Conservation (phyloP, 2,888 invertebrate genomes). For the Eutolmus rufibarbis region DNA sequence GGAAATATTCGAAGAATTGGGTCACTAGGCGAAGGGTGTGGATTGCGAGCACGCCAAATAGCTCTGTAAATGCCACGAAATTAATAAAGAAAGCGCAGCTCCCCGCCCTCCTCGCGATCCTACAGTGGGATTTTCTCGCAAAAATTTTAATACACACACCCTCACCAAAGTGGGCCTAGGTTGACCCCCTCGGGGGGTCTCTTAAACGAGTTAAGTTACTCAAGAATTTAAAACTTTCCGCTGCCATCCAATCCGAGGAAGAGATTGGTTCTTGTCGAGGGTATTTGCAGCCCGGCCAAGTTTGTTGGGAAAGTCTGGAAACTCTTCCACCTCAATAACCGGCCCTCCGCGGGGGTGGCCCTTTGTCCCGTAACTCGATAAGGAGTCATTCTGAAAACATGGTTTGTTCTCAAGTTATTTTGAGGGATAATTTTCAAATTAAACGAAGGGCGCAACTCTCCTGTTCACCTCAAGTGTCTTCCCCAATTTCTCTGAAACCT, state of each 20-base stretch:
- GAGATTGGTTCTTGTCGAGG: background rate
- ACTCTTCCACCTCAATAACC: background rate
- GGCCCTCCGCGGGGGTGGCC: background rate
- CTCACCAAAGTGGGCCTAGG: background rate
- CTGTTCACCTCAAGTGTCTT: background rate
- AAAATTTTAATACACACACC: background rate
- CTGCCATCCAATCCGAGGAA: background rate
- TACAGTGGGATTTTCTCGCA: background rate
- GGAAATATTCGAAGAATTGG: background rate
- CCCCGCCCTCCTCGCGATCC: background rate
- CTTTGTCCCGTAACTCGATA: background rate
- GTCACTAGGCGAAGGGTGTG: background rate
- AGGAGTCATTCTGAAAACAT: background rate
- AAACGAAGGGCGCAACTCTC: background rate
- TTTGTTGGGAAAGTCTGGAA: background rate
- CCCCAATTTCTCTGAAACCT: background rate
- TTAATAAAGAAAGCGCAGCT: background rate
- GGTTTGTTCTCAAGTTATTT: background rate
- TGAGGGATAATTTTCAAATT: background rate
- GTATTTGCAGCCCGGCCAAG: background rate
- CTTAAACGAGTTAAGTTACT: background rate
- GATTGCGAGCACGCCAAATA: background rate
- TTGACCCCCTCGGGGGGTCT: background rate
- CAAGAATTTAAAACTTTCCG: background rate
- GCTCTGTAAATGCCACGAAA: background rate